Evolutionary conservation across 2,888 invertebrate species (phyloP), one percentile per base, ranked within the genome.

Genomic region (Plebejus anna): DNA sequence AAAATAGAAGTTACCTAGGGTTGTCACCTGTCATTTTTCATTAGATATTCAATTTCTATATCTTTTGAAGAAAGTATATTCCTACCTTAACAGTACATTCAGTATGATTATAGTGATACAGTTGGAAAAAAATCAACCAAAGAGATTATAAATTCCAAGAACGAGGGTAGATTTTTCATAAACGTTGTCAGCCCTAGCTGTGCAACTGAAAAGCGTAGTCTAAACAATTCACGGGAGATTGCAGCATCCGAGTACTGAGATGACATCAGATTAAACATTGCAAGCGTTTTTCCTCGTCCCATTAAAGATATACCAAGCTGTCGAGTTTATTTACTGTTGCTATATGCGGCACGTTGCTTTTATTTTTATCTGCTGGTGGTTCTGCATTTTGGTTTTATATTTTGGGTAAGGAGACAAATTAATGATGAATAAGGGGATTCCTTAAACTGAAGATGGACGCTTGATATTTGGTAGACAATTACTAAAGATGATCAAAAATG

Each of bases 231-330:
- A 81, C 82, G 83, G 83, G 87, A 86, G 86, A 90, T 90, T 89
- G 88, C 87, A 83, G 84, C 85, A 84, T 85, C 84, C 86, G 82
- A 82, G 66, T 66, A 66, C 66, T 66, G 66, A 66, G 88, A 88
- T 89, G 89, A 90, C 90, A 90, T 89, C 90, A 90, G 85, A 87
- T 88, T 88, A 88, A 90, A 89, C 88, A 89, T 86, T 85, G 89
- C 84, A 82, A 86, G 86, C 86, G 84, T 89, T 90, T 90, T 90
- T 89, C 85, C 86, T 82, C 84, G 86, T 86, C 86, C 88, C 88
- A 88, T 90, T 88, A 87, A 82, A 81, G 81, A 80, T 81, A 66
- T 75, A 78, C 70, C 75, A 42, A 32, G 75, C 71, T 80, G 80
- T 82, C 80, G 76, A 61, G 77, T 77, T 78, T 79, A 75, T 79